Evolutionary conservation across 1,140 invertebrate genomes (phyloP), one percentile per base, ranked within the genome.

Genomic region (Bombus consobrinus): DNA sequence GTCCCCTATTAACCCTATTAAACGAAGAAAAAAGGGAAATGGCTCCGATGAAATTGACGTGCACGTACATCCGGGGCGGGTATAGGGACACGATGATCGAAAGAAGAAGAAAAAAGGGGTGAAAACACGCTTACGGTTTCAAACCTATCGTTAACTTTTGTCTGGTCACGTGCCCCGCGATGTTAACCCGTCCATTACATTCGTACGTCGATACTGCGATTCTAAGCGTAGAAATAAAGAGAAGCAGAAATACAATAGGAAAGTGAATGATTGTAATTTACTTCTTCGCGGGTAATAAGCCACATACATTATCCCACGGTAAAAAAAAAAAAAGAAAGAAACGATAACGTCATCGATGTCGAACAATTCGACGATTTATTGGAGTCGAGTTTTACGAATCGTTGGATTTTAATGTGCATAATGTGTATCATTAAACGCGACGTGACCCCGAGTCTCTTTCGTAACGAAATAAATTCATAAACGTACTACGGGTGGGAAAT

Each of bases 91-190:
- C 87, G 81, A 83, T 39, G 74, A 32, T 28, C n/a, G 64, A 69
- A 77, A 84, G 77, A 83, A 37, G 66, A 90, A 83, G 89, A 90
- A 59, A 87, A 80, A 87, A 79, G 80, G 84, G 88, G 83, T 88
- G 76, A 82, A 87, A 91, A 83, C 22, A 41, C 53, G 77, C 71
- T 53, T 68, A 59, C 43, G 64, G 69, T 71, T 69, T 68, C 87
- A 89, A 93, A 92, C 86, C 89, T 88, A 92, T 95, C 89, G 88
- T 95, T 94, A 94, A 94, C 92, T 94, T 90, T 80, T 87, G 81
- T 83, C 66, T 77, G 92, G 92, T 93, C 94, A 93, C 94, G 94
- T 94, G 94, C 88, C 85, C 47, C 74, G 77, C 78, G 69, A 87
- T 74, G 87, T 92, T 92, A 94, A 94, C 91, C 90, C 90, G 59